These are phyloP conservation scores for Holothuria scabra DNA, from an alignment of 53 echinoderm and acorn worm species.

Conservation along the genomic window DNA sequence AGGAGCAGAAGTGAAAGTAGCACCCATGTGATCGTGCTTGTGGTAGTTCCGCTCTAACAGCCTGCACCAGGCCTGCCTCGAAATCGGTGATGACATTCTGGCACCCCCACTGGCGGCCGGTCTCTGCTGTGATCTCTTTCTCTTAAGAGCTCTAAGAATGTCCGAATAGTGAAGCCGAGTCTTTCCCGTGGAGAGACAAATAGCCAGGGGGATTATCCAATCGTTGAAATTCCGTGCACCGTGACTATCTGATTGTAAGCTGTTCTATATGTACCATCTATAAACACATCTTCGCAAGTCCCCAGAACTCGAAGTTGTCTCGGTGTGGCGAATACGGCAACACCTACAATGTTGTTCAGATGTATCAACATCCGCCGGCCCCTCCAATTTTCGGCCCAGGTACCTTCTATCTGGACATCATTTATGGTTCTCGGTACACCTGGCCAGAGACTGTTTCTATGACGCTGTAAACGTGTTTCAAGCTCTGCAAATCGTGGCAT, in stretches of 20 bases:
- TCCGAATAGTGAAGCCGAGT: not conserved
- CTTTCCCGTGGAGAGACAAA: slow-evolving; percentile 18
- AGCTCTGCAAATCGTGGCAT: slow-evolving; percentile 1
- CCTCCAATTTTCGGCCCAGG: slow-evolving; percentile 46
- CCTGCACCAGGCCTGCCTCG: slow-evolving; percentile 39
- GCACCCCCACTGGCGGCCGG: not conserved
- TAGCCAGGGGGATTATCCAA: slow-evolving; percentile 16
- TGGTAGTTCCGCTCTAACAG: slow-evolving; percentile 51
- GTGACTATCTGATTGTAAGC: slow-evolving; percentile 31
- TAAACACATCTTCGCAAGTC: not conserved
- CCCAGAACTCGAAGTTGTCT: slow-evolving; percentile 32
- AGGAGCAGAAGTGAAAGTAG: slow-evolving; percentile 48
- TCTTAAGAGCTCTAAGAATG: slow-evolving; percentile 4
- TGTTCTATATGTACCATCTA: slow-evolving; percentile 11
- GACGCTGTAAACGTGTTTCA: too few species aligned
- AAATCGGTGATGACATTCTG: slow-evolving; percentile 15
- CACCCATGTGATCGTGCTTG: slow-evolving; percentile 32
- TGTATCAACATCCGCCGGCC: slow-evolving; percentile 36
- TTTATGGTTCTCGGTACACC: slow-evolving; percentile 32
- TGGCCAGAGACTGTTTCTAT: slow-evolving; percentile 37
- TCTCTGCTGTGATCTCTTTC: not conserved
- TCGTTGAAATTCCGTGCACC: slow-evolving; percentile 9
- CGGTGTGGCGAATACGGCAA: slow-evolving; percentile 50
- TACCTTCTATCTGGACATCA: slow-evolving; percentile 40
- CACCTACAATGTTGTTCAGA: slow-evolving; percentile 23